phyloP scores from a whole-genome alignment of 2,888 invertebrate species.

The Electrophaes corylata region DNA sequence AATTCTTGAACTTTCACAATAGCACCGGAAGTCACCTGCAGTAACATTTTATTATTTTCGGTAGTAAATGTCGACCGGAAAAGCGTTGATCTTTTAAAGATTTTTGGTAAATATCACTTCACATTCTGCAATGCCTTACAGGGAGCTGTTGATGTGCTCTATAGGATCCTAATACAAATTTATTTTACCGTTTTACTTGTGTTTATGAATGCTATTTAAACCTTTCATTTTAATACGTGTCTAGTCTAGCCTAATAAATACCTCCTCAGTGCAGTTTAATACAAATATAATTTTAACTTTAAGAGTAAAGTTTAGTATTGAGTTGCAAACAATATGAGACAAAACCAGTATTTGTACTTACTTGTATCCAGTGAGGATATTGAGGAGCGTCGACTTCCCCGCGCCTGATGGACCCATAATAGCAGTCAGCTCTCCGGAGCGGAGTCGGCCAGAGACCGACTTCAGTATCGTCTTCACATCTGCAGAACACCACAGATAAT shows the following conservation, averaged over 20 bases:
- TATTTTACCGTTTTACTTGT: too few species aligned
- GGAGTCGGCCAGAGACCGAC: slow-evolving; percentile 94
- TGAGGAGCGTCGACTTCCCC: slow-evolving; percentile 96
- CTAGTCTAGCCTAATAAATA: too few species aligned
- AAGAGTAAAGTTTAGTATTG: too few species aligned
- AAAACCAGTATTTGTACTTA: slow-evolving; percentile 75
- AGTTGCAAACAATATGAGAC: neutral
- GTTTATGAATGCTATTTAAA: too few species aligned
- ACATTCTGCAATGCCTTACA: too few species aligned
- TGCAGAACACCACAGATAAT: slow-evolving; percentile 72
- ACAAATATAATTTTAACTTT: too few species aligned
- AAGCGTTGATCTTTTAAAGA: slow-evolving; percentile 9
- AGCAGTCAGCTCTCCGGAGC: slow-evolving; percentile 96
- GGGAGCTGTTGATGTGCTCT: too few species aligned
- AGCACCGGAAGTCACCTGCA: slow-evolving; percentile 4
- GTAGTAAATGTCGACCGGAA: slow-evolving; percentile 7
- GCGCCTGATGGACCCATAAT: slow-evolving; percentile 99
- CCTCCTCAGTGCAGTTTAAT: too few species aligned
- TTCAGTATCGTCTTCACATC: slow-evolving; percentile 94
- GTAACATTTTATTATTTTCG: slow-evolving; percentile 3
- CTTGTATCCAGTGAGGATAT: slow-evolving; percentile 98
- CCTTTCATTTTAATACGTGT: too few species aligned
- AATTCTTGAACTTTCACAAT: slow-evolving; percentile 30
- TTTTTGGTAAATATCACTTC: slow-evolving; percentile 8
- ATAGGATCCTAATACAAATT: too few species aligned